phyloP scores from a whole-genome alignment of 37 sponge, comb jelly and placozoan genomes.

The Cladorhizidae sp. region DNA sequence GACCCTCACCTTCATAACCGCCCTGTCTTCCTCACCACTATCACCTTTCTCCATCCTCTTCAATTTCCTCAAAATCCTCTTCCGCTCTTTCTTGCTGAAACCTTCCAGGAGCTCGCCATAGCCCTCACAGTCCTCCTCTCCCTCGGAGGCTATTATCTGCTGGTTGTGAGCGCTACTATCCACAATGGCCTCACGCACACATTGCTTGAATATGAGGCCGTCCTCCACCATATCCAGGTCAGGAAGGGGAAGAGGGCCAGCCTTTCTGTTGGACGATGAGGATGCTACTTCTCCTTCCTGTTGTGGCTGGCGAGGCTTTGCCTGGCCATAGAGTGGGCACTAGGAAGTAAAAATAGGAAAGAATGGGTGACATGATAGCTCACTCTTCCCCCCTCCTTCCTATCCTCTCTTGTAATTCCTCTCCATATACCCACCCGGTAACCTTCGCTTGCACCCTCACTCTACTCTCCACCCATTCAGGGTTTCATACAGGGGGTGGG shows the following conservation, averaged over 20 bases:
- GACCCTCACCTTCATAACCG: not conserved
- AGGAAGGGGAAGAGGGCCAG: slow-evolving; percentile 14
- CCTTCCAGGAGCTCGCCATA: slow-evolving; percentile 49
- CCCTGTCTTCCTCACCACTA: not conserved
- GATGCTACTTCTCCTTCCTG: not conserved
- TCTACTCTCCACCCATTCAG: too few relatives aligned
- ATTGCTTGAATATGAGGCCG: slow-evolving; percentile 78
- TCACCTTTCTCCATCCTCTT: slow-evolving; percentile 24
- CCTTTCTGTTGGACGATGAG: not conserved
- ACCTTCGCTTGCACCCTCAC: too few relatives aligned
- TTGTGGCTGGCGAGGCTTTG: slow-evolving; percentile 30
- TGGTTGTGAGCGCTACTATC: slow-evolving; percentile 64
- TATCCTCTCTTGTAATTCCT: too few relatives aligned
- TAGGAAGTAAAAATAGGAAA: slow-evolving; percentile 2
- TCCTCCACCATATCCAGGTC: slow-evolving; percentile 67
- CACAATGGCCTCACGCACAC: slow-evolving; percentile 63
- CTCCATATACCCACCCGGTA: too few relatives aligned
- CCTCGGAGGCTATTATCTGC: slow-evolving; percentile 59
- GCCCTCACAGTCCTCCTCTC: slow-evolving; percentile 47
- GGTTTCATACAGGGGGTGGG: too few relatives aligned
- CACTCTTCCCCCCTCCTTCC: too few relatives aligned
- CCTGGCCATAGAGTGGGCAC: slow-evolving; percentile 79
- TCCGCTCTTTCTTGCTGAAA: slow-evolving; percentile 55
- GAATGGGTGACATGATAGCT: too few relatives aligned
- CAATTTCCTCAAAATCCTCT: slow-evolving; percentile 61